phyloP scores from a whole-genome alignment of 2,888 invertebrate genomes.

The Cosmia trapezina region DNA sequence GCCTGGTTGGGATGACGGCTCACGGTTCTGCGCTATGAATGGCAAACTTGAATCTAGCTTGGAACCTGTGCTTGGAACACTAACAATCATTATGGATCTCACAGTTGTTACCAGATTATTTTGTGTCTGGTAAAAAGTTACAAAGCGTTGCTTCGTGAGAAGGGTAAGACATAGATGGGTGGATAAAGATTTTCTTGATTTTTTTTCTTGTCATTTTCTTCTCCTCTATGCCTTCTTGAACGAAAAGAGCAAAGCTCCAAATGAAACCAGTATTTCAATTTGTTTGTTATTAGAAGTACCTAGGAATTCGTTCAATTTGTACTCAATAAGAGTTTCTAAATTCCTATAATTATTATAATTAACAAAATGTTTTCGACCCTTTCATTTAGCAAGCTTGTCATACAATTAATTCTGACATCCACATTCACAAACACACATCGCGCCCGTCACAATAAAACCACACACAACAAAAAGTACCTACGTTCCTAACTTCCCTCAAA shows the following conservation, averaged over 20 bases:
- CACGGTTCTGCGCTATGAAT: neutral
- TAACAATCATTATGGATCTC: neutral
- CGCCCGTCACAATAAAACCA: conserved; percentile 40
- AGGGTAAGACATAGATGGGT: neutral
- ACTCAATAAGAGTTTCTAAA: neutral
- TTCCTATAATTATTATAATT: neutral
- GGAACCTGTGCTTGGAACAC: neutral
- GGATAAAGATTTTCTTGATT: neutral
- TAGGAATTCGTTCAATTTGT: neutral
- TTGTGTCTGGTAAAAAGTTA: neutral
- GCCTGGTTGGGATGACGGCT: neutral
- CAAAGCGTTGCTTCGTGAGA: too few relatives aligned
- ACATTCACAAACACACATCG: conserved; percentile 35
- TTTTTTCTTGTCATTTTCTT: neutral
- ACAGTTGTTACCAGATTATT: neutral
- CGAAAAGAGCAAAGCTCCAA: neutral
- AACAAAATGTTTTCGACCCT: conserved; percentile 2
- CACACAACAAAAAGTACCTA: conserved; percentile 55
- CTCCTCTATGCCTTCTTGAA: neutral
- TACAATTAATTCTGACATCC: conserved; percentile 33
- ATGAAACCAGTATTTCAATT: neutral
- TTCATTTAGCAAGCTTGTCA: conserved; percentile 19
- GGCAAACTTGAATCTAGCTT: neutral
- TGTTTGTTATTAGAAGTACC: neutral
- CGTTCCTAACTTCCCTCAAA: conserved; percentile 35